Evolutionary conservation across 2,888 invertebrate genomes (phyloP), one percentile per base, ranked within the genome.

Genomic region (Ptilodon capucinus): DNA sequence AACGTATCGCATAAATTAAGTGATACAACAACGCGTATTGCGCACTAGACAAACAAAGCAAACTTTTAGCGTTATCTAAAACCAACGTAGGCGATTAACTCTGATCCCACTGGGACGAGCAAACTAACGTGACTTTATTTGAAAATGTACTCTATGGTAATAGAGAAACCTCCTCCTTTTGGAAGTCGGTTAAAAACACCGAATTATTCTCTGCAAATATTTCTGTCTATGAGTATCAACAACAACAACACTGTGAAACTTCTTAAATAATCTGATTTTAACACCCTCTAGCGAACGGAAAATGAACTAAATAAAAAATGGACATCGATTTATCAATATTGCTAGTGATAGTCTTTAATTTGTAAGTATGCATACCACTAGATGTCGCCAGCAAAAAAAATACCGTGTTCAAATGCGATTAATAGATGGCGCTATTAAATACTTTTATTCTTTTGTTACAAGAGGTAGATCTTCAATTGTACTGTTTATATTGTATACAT

Each of bases 361-460:
- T 7, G 11, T 35, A 9, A 9, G 17, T 4, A 9, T 11, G 11
- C 3, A 2, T 9, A 18, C 17, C 35, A 11, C 35, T 35, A 35
- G 35, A 35, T 35, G 35, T 4, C 35, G 9, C 35, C 17, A 14
- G 2, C 14, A 28, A 11, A 5, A n/a, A 28, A 28, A 9, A 28
- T 4, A 32, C 30, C 9, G 14, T 14, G 14, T 32, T 32, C 14
- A 32, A 6, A 0, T 14, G 5, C 6, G 6, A 32, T 14, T 4
- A 8, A 35, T 57, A 71, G 70, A 68, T 68, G 60, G 58, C 63
- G 50, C 36, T 61, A 17, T 32, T 23, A 23, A 23, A 7, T 23
- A 0, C 8, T 23, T 23, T 4, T 23, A 23, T 8, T 7, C 8
- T 2, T 8, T 23, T 23, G 23, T 23, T 23, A 23, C 23, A n/a